Percentiles rank a stretch among this genome's conserved stretches.
These are phyloP conservation scores for Olivierus martensii DNA, from an alignment of 1,140 invertebrate species.

Conservation along the genomic window DNA sequence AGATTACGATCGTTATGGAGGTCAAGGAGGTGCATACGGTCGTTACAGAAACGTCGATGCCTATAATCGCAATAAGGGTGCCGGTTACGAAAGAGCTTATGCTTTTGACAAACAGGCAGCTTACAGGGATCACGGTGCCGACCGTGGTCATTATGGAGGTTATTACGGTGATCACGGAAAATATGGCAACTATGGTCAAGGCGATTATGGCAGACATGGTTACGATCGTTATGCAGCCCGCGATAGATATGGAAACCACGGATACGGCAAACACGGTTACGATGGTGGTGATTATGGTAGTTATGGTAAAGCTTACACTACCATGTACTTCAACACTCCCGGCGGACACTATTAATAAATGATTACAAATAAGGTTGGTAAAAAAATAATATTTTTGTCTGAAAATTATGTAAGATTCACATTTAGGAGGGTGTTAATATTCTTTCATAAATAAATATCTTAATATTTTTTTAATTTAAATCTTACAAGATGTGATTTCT, in stretches of 20 bases:
- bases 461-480: too few species aligned
- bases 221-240: constrained; percentile 4
- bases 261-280: constrained; percentile 15
- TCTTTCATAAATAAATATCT: too few species aligned
- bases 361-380: too few species aligned
- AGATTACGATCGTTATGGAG: background rate
- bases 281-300: background rate
- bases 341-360: too few species aligned
- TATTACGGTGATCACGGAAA: constrained; percentile 10
- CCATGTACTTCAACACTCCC: too few species aligned
- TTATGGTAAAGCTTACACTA: background rate
- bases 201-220: constrained; percentile 4
- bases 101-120: constrained; percentile 17
- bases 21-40: too few species aligned
- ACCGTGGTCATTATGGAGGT: background rate
- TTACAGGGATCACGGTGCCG: background rate
- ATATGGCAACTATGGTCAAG: background rate
- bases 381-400: too few species aligned
- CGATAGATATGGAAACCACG: background rate
- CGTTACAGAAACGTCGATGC: background rate
- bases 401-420: too few species aligned
- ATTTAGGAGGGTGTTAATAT: too few species aligned
- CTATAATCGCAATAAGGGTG: constrained; percentile 7
- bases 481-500: too few species aligned
- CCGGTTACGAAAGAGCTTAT: constrained; percentile 20